Evolutionary conservation across 2,888 invertebrate genomes (phyloP), one percentile per base, ranked within the genome.

Genomic region (Caenorhabditis sinica): DNA sequence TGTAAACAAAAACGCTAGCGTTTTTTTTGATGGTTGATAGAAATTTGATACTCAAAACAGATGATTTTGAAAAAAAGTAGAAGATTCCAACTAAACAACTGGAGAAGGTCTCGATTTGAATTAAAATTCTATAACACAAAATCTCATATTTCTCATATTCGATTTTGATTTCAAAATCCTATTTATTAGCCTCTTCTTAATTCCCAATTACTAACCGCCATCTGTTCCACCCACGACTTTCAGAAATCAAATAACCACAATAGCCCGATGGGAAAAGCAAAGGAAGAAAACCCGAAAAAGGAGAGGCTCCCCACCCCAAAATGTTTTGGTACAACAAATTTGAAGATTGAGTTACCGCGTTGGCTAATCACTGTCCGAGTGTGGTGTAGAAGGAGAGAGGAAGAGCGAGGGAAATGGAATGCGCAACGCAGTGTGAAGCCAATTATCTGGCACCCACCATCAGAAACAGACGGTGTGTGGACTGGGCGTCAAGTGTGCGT

Each of bases 271-370:
- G 28, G 28, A 6, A 28, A 20, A 8, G 1, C 1, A 56, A 56
- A 28, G 13, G 2, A 69, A 30, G 28, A 25, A 28, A 53, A 36
- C 17, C 23, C 25, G 1, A 30, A 43, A 69, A 63, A 77, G 43
- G 63, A 60, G 43, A 63, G 23, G 40, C 61, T n/a, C n/a, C n/a
- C n/a, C 58, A n/a, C 56, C 58, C n/a, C 63, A 43, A 66, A 77
- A 66, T 40, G 28, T 77, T 77, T 77, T 60, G 60, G 68, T 33
- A 40, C 40, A 6, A 49, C 49, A 49, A 40, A 66, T 66, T 72
- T 45, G 43, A 63, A 80, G 56, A 80, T 80, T 80, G 66, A 80
- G 80, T 80, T 80, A 80, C 80, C 79, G 63, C 77, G 69, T 25
- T 60, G 40, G 58, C 80, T 80, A 80, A 80, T 80, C 80, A 80